Evolutionary conservation across 2,888 invertebrate genomes (phyloP).

Genomic region (Actias luna): DNA sequence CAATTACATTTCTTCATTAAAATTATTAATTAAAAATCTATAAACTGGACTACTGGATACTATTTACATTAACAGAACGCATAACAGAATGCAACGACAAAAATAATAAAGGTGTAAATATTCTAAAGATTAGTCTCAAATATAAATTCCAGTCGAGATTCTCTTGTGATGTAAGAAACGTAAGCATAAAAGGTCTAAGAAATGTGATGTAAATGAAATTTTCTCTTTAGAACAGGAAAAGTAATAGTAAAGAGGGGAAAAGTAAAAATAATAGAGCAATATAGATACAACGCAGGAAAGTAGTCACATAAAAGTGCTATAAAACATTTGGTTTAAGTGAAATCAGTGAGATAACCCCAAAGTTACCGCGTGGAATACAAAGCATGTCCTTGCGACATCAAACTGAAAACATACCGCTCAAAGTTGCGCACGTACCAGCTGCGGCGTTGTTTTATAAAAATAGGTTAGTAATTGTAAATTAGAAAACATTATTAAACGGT

Average conservation of each 20-base stretch:
- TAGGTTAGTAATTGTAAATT: neutral
- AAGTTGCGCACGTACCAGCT: neutral
- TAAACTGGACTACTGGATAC: too few species aligned
- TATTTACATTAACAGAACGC: too few species aligned
- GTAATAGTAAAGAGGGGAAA: neutral
- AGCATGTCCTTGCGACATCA: slow-evolving; percentile 30
- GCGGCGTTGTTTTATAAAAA: neutral
- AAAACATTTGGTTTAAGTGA: slow-evolving; percentile 38
- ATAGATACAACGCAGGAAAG: slow-evolving; percentile 39
- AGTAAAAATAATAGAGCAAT: slow-evolving; percentile 1
- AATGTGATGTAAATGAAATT: too few species aligned
- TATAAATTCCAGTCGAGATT: too few species aligned
- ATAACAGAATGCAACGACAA: too few species aligned
- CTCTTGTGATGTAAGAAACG: too few species aligned
- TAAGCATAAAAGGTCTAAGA: too few species aligned
- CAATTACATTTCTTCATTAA: too few species aligned
- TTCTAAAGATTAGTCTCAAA: too few species aligned
- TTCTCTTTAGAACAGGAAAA: neutral
- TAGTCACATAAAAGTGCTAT: slow-evolving; percentile 33
- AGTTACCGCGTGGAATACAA: slow-evolving; percentile 31
- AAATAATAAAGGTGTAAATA: too few species aligned
- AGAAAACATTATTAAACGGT: too few species aligned
- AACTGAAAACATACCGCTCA: slow-evolving; percentile 20
- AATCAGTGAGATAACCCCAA: slow-evolving; percentile 40
- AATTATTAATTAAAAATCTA: too few species aligned